Conservation (phyloP, 2,797 vertebrate species). For the Tapirus indicus region DNA sequence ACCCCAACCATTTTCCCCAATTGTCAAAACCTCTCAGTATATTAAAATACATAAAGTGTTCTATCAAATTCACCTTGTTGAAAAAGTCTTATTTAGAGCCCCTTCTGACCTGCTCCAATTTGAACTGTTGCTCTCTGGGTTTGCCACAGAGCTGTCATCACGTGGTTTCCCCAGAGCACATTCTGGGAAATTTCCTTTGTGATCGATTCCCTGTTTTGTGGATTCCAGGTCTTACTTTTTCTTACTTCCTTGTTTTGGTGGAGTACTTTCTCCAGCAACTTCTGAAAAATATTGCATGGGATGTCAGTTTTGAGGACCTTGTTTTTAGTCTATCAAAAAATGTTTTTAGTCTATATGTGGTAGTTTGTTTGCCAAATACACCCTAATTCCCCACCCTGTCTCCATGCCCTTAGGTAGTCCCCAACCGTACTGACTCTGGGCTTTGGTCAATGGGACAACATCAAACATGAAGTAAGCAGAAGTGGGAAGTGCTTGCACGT, state of each 20-base stretch:
- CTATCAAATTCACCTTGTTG: background rate
- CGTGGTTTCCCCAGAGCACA: background rate
- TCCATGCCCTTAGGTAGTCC: background rate
- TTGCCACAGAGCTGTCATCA: background rate
- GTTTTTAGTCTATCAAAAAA: background rate
- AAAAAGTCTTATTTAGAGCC: background rate
- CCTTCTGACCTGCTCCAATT: background rate
- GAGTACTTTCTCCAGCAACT: background rate
- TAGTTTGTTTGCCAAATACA: background rate
- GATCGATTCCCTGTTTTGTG: background rate
- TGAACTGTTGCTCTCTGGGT: background rate
- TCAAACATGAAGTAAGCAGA: background rate
- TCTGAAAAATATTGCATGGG: background rate
- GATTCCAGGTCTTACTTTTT: background rate
- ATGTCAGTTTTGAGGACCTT: background rate
- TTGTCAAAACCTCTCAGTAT: background rate
- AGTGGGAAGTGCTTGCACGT: background rate
- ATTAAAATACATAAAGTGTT: background rate
- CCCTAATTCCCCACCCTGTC: background rate
- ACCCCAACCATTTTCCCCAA: background rate
- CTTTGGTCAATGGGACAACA: background rate
- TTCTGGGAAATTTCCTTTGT: background rate
- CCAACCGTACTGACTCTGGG: background rate
- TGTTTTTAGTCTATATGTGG: background rate
- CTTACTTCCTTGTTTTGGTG: constrained; percentile 22